A percentile compares a stretch with the other conserved stretches of the same genome.
Conservation (phyloP, 2,113 vertebrate species). For the Hemichromis elongatus region DNA sequence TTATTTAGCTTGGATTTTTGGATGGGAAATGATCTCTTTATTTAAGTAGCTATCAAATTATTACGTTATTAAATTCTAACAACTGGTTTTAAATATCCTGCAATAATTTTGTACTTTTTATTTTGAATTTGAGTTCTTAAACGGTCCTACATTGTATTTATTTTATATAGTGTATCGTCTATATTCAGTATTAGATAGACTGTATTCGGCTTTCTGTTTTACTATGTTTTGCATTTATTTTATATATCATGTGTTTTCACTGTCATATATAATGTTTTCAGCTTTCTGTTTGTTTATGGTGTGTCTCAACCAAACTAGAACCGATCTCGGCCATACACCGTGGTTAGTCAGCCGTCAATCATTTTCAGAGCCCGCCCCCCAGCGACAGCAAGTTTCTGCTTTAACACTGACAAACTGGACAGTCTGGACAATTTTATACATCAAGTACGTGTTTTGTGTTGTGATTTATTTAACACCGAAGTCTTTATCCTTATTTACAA, state of each 20-base stretch:
- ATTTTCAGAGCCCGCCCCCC: constrained; percentile 1
- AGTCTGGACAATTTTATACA: constrained; percentile 28
- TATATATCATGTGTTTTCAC: background rate
- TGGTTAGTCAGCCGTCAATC: constrained; percentile 51
- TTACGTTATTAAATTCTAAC: background rate
- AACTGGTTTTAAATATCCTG: background rate
- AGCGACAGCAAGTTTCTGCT: constrained; percentile 20
- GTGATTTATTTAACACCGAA: background rate
- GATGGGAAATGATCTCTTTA: background rate
- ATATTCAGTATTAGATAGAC: background rate
- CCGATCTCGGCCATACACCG: accelerated
- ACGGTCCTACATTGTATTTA: background rate
- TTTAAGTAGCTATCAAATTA: background rate
- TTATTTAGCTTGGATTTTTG: background rate
- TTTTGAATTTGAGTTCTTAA: background rate
- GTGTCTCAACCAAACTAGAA: constrained; percentile 59
- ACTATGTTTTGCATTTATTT: background rate
- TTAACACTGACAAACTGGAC: constrained; percentile 28
- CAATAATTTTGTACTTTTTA: background rate
- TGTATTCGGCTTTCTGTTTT: background rate
- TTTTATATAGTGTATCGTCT: background rate
- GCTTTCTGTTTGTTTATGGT: constrained; percentile 30
- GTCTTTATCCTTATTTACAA: background rate
- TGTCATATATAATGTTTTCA: background rate
- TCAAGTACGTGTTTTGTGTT: constrained; percentile 49